Conservation (phyloP, 2,888 invertebrate species). For the Eumerus sabulonum region DNA sequence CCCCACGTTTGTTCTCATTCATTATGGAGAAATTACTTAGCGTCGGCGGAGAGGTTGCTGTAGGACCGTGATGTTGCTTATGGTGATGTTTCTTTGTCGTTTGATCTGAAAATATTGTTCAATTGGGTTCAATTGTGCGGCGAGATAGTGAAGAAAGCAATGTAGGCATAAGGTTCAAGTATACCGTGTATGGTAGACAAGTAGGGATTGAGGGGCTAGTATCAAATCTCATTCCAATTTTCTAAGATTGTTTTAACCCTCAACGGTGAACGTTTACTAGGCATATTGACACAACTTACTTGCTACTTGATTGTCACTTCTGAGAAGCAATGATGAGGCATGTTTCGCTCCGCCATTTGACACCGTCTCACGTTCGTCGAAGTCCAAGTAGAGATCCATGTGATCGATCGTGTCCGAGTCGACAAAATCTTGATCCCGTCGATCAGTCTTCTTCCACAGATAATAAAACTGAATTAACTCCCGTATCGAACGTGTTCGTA, state of each 20-base stretch:
- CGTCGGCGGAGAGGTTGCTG: neutral
- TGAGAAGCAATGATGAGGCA: constrained; percentile 29
- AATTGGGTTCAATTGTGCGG: neutral
- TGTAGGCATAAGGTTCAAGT: neutral
- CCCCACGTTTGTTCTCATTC: constrained; percentile 45
- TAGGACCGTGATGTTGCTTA: too few relatives aligned
- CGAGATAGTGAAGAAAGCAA: neutral
- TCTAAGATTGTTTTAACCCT: too few relatives aligned
- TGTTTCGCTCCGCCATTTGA: constrained; percentile 73
- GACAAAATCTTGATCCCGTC: constrained; percentile 85
- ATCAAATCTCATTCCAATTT: neutral
- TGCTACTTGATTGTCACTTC: neutral
- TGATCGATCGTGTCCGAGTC: constrained; percentile 77
- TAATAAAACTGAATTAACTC: constrained; percentile 98
- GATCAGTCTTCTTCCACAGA: constrained; percentile 99
- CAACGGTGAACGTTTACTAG: too few relatives aligned
- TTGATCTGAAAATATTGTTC: constrained; percentile 30
- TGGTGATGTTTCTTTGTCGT: constrained; percentile 26
- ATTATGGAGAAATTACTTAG: constrained; percentile 46
- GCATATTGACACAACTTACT: constrained; percentile 14
- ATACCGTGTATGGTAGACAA: neutral
- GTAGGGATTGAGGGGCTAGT: neutral
- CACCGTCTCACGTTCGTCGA: constrained; percentile 53
- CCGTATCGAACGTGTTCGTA: constrained; percentile 95
- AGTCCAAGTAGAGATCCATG: constrained; percentile 75